Evolutionary conservation across 2,797 vertebrate genomes (phyloP), one percentile per base, ranked within the genome.

Genomic region (Schizopygopsis malacanthus): DNA sequence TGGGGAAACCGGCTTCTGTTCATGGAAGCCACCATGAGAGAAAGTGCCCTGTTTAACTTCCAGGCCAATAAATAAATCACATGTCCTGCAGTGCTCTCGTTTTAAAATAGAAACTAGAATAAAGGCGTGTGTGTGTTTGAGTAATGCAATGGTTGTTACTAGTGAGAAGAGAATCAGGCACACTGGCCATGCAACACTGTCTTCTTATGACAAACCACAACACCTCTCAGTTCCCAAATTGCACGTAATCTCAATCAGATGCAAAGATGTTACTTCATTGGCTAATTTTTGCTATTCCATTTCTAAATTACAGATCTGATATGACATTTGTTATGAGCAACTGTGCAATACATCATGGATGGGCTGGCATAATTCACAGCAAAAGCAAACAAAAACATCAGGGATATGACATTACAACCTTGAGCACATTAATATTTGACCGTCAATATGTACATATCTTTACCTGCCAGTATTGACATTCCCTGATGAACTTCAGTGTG

Each of bases 1-100:
- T 43, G 22, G 71, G 54, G 76, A 83, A 85, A 59, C 18, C 15
- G 47, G 59, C 43, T 73, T 86, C 76, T 22, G 22, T 82, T 75
- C 63, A 77, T 39, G 61, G 84, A 90, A 79, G 83, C 81, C 87
- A 75, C 72, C 54, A 81, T 71, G 65, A 50, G 65, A 81, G 86
- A 85, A 78, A 85, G 86, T 52, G 70, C 47, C 54, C 56, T 37
- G 56, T 87, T 76, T 63, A 87, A 82, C 80, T 87, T 80, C 70
- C 76, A 84, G 88, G 63, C 81, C 47, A 75, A 82, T 91, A 90
- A 90, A 90, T 88, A 91, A 91, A 88, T 89, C 89, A 89, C 83
- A 72, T 76, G 41, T 82, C 65, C 79, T 75, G 79, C 28, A 56
- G 52, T 59, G 61, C 82, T 71, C 20, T 52, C 3, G 47, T 72